These are phyloP conservation scores for Peromyscus leucopus DNA, from an alignment of 2,113 vertebrate species.

Conservation along the genomic window DNA sequence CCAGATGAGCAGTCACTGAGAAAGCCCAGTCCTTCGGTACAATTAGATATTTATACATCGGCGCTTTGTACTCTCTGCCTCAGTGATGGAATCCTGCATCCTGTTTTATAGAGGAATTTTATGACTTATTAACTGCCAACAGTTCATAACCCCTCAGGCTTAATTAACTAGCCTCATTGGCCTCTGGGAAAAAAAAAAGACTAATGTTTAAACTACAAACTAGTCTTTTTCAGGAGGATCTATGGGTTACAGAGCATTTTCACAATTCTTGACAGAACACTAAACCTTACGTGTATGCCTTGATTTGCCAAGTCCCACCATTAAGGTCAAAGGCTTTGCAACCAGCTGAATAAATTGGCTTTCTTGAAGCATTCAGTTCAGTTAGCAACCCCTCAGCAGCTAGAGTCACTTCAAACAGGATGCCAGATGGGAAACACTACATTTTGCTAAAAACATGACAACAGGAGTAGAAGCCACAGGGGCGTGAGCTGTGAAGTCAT, in stretches of 20 bases:
- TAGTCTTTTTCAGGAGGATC: constrained; percentile 90
- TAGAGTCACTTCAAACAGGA: constrained; percentile 91
- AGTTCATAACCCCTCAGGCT: constrained; percentile 98
- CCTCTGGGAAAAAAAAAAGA: constrained; percentile 89
- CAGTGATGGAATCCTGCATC: constrained; percentile 96
- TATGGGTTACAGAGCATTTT: constrained; percentile 89
- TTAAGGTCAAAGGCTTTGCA: constrained; percentile 91
- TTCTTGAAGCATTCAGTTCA: constrained; percentile 89
- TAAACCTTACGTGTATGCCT: constrained; percentile 88
- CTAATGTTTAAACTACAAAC: constrained; percentile 95
- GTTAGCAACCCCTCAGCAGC: constrained; percentile 90
- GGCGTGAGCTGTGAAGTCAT: constrained; percentile 87
- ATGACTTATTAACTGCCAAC: constrained; percentile 99
- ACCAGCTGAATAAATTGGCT: constrained; percentile 93
- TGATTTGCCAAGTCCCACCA: constrained; percentile 92
- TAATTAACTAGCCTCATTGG: constrained; percentile 95
- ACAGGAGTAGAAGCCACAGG: constrained; percentile 86
- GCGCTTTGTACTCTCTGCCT: constrained; percentile 93
- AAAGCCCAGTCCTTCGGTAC: constrained; percentile 95
- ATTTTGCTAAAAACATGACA: constrained; percentile 89
- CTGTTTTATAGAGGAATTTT: constrained; percentile 96
- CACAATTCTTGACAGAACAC: constrained; percentile 90
- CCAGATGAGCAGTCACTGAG: constrained; percentile 93
- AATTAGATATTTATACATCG: constrained; percentile 96
- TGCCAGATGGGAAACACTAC: constrained; percentile 90